Evolutionary conservation across 1,140 invertebrate genomes (phyloP).

Genomic region (Zaprionus tsacasi): DNA sequence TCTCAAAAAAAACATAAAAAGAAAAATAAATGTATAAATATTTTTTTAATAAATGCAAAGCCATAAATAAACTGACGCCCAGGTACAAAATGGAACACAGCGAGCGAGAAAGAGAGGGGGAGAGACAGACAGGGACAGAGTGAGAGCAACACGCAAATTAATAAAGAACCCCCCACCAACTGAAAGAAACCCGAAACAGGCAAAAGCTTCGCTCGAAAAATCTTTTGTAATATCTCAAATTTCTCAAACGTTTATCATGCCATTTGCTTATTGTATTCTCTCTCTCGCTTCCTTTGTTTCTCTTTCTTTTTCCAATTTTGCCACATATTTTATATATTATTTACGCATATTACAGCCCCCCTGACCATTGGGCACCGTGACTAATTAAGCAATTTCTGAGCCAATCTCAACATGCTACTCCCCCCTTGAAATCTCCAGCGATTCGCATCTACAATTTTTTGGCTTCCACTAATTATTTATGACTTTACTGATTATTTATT

Average conservation of each 20-base stretch:
- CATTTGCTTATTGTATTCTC: constrained; percentile 36
- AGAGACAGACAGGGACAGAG: not conserved
- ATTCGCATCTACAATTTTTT: constrained; percentile 41
- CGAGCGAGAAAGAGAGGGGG: not conserved
- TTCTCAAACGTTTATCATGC: constrained; percentile 72
- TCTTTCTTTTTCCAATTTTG: constrained; percentile 30
- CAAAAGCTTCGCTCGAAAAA: constrained; percentile 24
- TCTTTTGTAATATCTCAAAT: constrained; percentile 72
- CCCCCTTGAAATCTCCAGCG: not conserved
- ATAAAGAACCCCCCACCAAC: constrained; percentile 55
- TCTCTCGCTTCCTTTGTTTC: not conserved
- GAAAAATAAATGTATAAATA: constrained; percentile 24
- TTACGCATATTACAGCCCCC: constrained; percentile 65
- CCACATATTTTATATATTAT: constrained; percentile 77
- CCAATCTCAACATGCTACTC: constrained; percentile 50
- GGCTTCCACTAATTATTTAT: constrained; percentile 70
- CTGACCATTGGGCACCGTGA: constrained; percentile 51
- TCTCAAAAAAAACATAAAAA: constrained; percentile 3
- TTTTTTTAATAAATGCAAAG: constrained; percentile 79
- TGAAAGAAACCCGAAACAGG: constrained; percentile 29
- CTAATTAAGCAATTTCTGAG: constrained; percentile 79
- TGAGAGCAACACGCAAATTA: constrained; percentile 49
- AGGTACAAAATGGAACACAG: constrained; percentile 51
- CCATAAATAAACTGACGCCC: constrained; percentile 78
- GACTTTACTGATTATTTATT: constrained; percentile 73